Evolutionary conservation across 1,140 invertebrate species (phyloP).

Genomic region (Bombus waltoni): DNA sequence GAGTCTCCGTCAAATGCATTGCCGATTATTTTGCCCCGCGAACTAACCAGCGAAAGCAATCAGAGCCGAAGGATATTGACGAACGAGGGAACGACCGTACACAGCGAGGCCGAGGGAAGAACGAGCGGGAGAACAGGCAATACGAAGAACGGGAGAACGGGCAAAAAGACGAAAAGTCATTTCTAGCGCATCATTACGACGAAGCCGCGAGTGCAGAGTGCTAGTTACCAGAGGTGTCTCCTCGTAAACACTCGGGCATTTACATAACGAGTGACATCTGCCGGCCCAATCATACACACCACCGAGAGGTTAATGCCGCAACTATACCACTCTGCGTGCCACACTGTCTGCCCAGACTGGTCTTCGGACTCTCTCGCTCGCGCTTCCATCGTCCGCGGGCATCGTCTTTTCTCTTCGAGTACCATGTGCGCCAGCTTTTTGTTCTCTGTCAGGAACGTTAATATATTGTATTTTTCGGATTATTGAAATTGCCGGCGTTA

Average conservation of each 20-base stretch:
- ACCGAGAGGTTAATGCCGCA: constrained; percentile 64
- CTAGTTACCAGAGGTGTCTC: constrained; percentile 76
- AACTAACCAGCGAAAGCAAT: constrained; percentile 24
- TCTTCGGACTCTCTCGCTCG: constrained; percentile 3
- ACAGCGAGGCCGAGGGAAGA: neutral
- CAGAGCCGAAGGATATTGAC: constrained; percentile 41
- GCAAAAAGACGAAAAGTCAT: constrained; percentile 63
- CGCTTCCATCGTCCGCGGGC: neutral
- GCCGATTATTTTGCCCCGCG: constrained; percentile 26
- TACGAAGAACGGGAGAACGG: constrained; percentile 34
- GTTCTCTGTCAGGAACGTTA: neutral
- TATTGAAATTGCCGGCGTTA: neutral
- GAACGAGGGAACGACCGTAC: constrained; percentile 28
- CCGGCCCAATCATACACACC: constrained; percentile 76
- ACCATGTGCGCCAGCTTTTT: neutral
- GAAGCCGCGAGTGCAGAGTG: constrained; percentile 64
- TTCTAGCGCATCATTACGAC: constrained; percentile 72
- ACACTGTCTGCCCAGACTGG: constrained; percentile 41
- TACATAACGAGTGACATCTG: constrained; percentile 82
- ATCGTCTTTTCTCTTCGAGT: neutral
- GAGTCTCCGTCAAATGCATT: neutral
- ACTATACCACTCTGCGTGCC: constrained; percentile 55
- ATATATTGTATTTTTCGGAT: neutral
- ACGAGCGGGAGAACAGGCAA: constrained; percentile 32
- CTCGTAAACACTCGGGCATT: constrained; percentile 79